Base-by-base conservation (phyloP, 1,140 invertebrate species). In the Asobara japonica region DNA sequence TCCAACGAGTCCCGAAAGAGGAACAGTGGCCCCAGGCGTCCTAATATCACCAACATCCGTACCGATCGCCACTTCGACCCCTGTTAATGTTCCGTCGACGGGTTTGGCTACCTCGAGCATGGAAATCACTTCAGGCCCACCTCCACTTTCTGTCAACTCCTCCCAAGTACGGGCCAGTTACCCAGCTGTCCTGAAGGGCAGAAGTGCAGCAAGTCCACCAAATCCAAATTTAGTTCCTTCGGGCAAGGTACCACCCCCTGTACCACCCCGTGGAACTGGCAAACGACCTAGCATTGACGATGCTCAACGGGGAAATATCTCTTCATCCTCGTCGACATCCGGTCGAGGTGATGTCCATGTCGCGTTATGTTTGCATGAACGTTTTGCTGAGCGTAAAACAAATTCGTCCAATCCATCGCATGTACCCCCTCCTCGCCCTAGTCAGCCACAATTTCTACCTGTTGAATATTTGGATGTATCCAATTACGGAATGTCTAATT, bases 111-210 rank as follows among this genome's bases (percentile, higher is more conserved):
- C 68, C 27, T 20, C 88, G 75, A 77, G 85, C 90, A 77, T 30
- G 89, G 88, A 22, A 89, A 16, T 36, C 56, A 51, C 68, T 65
- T 13, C 65, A 13, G 6, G 11, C 62, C 20, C 71, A 62, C 27
- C 75, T 70, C 72, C 74, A 71, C 67, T 70, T 77, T 83, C 83
- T 71, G 72, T 82, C 65, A 76, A 76, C 25, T 74, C 79, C 30
- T 72, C 86, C 6, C n/a, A 30, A 48, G 29, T 73, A 20, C 74
- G 74, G 18, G 87, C 88, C 65, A 90, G 89, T 70, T 93, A 93
- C 78, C 92, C 93, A 38, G 91, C 92, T 1, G 92, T 94, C n/a
- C 86, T 94, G 73, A 93, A 93, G 86, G 92, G 92, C 72, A 89
- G 91, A 60, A 82, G 78, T 29, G 83, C 78, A 61, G 85, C 83